These are phyloP conservation scores for Drosophila atroscutellata DNA, from an alignment of 2,888 invertebrate species.

Conservation along the genomic window DNA sequence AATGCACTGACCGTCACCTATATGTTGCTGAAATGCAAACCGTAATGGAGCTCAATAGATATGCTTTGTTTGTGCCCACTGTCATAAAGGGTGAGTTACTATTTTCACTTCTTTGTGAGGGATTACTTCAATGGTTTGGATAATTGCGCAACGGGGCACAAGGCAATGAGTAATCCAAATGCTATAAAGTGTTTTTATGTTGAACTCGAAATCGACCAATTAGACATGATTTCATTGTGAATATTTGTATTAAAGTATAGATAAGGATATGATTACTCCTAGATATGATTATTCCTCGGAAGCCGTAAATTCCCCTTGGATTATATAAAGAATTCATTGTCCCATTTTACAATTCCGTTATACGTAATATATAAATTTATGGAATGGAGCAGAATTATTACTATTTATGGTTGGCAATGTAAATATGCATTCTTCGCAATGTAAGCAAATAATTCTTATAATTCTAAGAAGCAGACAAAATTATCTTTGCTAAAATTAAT, in stretches of 20 bases:
- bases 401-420: neutral
- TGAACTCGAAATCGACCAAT: slow-evolving; percentile 1
- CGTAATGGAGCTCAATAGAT: slow-evolving; percentile 72
- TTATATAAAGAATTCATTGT: neutral
- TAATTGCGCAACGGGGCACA: neutral
- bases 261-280: slow-evolving; percentile 2
- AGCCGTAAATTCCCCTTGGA: neutral
- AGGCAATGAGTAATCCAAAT: slow-evolving; percentile 20
- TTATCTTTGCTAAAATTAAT: neutral
- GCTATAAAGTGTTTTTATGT: neutral
- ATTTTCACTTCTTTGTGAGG: neutral
- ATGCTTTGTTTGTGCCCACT: slow-evolving; percentile 56
- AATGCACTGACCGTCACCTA: slow-evolving; percentile 40
- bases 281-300: slow-evolving; percentile 9
- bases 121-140: neutral
- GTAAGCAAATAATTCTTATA: neutral
- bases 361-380: neutral
- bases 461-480: neutral
- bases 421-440: neutral
- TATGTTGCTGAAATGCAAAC: slow-evolving; percentile 63
- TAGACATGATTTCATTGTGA: neutral
- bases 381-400: neutral
- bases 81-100: neutral
- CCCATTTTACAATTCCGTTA: neutral
- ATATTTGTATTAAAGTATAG: neutral